Evolutionary conservation across 2,113 vertebrate genomes (phyloP), one percentile per base, ranked within the genome.

Genomic region (Epinephelus lanceolatus): DNA sequence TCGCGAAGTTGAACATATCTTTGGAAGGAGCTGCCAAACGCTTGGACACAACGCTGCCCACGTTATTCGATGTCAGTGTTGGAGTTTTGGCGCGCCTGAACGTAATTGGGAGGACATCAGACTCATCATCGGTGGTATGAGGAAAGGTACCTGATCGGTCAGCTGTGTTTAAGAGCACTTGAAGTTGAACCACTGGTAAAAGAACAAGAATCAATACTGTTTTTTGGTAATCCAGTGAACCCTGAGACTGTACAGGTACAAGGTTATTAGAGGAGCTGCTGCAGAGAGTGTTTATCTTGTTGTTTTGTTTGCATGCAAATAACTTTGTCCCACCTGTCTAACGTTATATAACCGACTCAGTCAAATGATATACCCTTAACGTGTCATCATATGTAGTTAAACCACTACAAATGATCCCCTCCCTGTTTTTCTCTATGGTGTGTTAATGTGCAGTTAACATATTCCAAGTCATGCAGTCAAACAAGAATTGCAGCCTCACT

Each of bases 61-160:
- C 10, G 5, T 11, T 40, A 8, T 2, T 61, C 52, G 67, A 72
- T 49, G 47, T 67, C 42, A 33, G 27, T 40, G 62, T 60, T 55
- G 47, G 49, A 30, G 62, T 86, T 89, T 88, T 91, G 90, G 87
- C 89, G 85, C 90, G 83, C 15, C 80, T 49, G 27, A 42, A 37
- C 40, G 13, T 42, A 55, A 65, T 51, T 21, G 76, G 27, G 19
- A 37, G 66, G 45, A 78, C 21, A 11, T 40, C 25, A 27, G 45
- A 80, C 45, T 76, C 37, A 27, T 12, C 27, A 19, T 14, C 49
- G 11, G 40, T 72, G 65, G 17, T 40, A 59, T 76, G 53, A 81
- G 7, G 4, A 67, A n/a, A 84, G 78, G 86, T 88, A 89, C 12
- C 15, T 53, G 65, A 80, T 56, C 9, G 19, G 27, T n/a, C 69